These are phyloP conservation scores for Muricea muricata DNA, from an alignment of 92 coral and sea anemone genomes.

Conservation along the genomic window DNA sequence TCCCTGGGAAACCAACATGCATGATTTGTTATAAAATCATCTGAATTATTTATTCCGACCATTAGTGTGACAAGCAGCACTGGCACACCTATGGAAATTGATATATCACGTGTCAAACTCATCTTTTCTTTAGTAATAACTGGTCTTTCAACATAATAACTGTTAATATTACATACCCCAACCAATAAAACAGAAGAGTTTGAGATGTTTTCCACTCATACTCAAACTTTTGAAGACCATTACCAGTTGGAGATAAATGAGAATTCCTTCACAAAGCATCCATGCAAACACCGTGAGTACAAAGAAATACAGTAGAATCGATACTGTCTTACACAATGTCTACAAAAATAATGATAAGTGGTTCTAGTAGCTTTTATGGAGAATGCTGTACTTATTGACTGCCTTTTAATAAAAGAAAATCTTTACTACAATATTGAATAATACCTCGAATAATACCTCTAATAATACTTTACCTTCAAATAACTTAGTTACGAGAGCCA, in stretches of 20 bases:
- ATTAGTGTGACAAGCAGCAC: not conserved
- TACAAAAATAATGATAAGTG: slow-evolving; percentile 2
- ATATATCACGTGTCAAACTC: not conserved
- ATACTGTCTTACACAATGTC: slow-evolving; percentile 9
- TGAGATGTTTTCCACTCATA: slow-evolving; percentile 52
- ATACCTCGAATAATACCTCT: too few species aligned
- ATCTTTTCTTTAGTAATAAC: not conserved
- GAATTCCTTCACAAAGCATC: slow-evolving; percentile 39
- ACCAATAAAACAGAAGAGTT: slow-evolving; percentile 49
- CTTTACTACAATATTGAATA: too few species aligned
- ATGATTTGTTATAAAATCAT: slow-evolving; percentile 1
- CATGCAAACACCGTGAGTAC: slow-evolving; percentile 20
- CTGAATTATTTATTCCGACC: not conserved
- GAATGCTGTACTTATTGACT: not conserved
- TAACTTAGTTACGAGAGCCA: too few species aligned
- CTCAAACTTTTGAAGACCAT: slow-evolving; percentile 54
- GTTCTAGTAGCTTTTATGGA: not conserved
- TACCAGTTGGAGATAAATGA: slow-evolving; percentile 44
- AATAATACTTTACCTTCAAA: too few species aligned
- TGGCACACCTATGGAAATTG: not conserved
- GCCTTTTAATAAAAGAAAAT: too few species aligned
- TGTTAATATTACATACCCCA: slow-evolving; percentile 47
- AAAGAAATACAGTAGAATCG: slow-evolving; percentile 10
- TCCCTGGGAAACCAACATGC: slow-evolving; percentile 27
- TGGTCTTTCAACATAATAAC: too few species aligned